These are phyloP conservation scores for Coecobrya sp. DNA, from an alignment of 2,888 invertebrate species.

Conservation along the genomic window DNA sequence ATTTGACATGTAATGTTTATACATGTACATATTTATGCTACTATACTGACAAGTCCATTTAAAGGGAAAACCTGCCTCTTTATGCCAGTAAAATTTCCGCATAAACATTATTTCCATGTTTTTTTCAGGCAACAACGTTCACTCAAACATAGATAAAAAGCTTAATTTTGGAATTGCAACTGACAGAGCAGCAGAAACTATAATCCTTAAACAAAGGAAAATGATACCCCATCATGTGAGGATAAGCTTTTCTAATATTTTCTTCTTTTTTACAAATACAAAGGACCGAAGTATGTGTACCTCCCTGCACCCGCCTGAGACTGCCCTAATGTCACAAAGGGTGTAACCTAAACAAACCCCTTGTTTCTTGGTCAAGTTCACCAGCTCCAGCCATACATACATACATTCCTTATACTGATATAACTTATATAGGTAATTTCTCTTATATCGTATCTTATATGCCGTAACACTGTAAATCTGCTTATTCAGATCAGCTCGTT, in stretches of 20 bases:
- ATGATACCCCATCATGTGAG: conserved; percentile 79
- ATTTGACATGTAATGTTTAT: conserved; percentile 56
- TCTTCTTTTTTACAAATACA: conserved; percentile 76
- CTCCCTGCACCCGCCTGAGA: conserved; percentile 85
- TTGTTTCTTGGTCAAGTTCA: conserved; percentile 84
- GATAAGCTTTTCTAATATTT: conserved; percentile 78
- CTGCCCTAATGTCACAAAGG: conserved; percentile 87
- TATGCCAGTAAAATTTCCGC: neutral
- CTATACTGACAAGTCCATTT: conserved; percentile 40
- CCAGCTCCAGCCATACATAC: conserved; percentile 55
- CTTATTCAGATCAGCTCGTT: neutral
- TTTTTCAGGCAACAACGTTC: neutral
- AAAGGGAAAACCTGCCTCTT: neutral
- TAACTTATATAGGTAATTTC: no score
- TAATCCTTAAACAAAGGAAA: conserved; percentile 73
- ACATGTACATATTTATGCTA: neutral
- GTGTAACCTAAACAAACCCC: conserved; percentile 86
- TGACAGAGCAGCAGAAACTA: conserved; percentile 57
- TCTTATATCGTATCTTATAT: conserved; percentile 4
- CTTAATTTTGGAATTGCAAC: conserved; percentile 65
- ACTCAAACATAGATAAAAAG: conserved; percentile 20
- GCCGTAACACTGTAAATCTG: neutral
- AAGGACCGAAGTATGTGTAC: conserved; percentile 81
- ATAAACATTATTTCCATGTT: neutral
- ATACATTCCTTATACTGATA: neutral